phyloP scores from a whole-genome alignment of 2,113 vertebrate species.

The Alexandromys fortis region DNA sequence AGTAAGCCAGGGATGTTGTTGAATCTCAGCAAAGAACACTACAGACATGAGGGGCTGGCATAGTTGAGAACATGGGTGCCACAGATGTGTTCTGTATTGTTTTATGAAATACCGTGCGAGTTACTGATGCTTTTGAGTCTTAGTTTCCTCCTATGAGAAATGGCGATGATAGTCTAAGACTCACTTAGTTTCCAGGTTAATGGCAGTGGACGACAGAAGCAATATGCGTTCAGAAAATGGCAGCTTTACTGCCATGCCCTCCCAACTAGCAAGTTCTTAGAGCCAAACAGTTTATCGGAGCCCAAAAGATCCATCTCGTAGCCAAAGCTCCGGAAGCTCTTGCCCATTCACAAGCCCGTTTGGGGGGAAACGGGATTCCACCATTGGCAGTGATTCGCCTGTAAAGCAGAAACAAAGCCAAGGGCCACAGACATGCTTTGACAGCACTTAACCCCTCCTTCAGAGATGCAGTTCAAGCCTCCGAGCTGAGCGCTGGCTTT shows the following conservation, averaged over 20 bases:
- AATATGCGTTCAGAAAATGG: constrained; percentile 5
- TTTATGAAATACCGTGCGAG: neutral
- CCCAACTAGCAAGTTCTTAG: neutral
- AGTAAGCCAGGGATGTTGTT: neutral
- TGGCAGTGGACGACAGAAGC: neutral
- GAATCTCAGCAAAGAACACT: neutral
- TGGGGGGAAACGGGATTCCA: neutral
- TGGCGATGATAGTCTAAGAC: neutral
- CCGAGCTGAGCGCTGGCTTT: neutral
- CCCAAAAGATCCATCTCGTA: neutral
- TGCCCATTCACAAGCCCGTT: neutral
- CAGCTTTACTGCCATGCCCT: neutral
- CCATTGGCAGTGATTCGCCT: neutral
- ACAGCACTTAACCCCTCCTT: neutral
- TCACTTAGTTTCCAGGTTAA: neutral
- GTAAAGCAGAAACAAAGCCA: neutral
- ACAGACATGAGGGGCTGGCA: neutral
- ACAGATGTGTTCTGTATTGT: neutral
- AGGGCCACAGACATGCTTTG: neutral
- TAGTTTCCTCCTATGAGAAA: constrained; percentile 12
- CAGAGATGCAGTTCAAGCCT: neutral
- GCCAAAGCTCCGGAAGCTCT: neutral
- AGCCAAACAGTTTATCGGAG: neutral
- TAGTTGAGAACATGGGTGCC: neutral
- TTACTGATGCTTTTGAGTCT: constrained; percentile 20